Evolutionary conservation across 2,797 vertebrate species (phyloP), one percentile per base, ranked within the genome.

Genomic region (Danio tinwini): DNA sequence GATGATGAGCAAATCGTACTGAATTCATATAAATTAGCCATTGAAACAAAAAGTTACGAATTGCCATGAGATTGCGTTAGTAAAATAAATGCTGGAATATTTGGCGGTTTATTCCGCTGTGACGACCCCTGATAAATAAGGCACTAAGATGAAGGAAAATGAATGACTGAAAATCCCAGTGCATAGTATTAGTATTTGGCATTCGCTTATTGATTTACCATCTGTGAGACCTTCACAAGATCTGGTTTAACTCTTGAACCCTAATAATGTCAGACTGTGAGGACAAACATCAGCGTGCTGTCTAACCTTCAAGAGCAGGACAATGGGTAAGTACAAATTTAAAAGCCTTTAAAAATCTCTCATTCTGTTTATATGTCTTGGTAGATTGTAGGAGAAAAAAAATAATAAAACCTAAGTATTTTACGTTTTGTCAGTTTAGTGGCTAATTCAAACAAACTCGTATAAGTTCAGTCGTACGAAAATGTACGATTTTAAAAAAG

Each of bases 121-220:
- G 29, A 29, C 29, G 29, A 29, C 29, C 29, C 29, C 29, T 29
- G 29, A 29, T 29, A 29, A 29, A 29, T 1, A 29, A 29, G 29
- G 1, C 29, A 29, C 29, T 29, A 29, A 29, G 29, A 3, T 29
- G 29, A 29, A 29, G 29, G 29, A 29, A 29, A 29, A 29, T 29
- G 1, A 29, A 29, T 29, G 29, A 1, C 29, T 29, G 29, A n/a
- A 2, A 6, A 65, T 56, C 14, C 10, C 17, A 17, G 16, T 29
- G 29, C 29, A 29, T 64, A n/a, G n/a, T n/a, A n/a, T 68, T 61
- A 40, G 12, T 21, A 45, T 53, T 62, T 62, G 19, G 9, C 76
- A 44, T 78, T 62, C 8, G 52, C 17, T 78, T 71, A 71, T 78
- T 71, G 56, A 78, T 70, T 53, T 62, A 52, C 13, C 67, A 78